phyloP scores from a whole-genome alignment of 2,797 vertebrate genomes.

The Lepidocolaptes lacrymiger region DNA sequence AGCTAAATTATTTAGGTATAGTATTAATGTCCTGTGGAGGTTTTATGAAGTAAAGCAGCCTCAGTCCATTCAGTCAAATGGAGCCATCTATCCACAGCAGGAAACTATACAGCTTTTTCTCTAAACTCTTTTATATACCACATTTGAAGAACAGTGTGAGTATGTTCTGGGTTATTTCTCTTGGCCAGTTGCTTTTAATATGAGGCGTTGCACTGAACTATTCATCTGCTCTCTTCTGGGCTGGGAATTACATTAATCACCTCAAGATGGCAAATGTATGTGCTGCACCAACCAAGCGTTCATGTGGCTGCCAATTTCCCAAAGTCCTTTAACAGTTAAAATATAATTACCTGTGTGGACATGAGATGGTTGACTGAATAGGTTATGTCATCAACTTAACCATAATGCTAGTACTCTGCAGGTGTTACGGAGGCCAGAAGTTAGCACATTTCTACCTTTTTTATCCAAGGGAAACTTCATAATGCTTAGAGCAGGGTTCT shows the following conservation, averaged over 20 bases:
- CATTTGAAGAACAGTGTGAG: background rate
- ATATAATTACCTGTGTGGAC: background rate
- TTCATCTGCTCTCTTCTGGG: background rate
- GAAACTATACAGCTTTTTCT: background rate
- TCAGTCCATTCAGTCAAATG: background rate
- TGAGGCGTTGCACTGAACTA: background rate
- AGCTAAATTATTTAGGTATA: background rate
- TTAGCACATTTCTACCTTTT: background rate
- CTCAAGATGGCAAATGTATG: background rate
- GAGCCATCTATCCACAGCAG: background rate
- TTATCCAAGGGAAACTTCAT: background rate
- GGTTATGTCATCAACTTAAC: background rate
- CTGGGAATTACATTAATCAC: background rate
- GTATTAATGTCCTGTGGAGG: background rate
- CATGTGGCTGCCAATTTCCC: background rate
- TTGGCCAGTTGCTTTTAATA: background rate
- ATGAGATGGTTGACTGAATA: background rate
- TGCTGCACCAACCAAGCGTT: background rate
- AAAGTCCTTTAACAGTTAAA: conserved; percentile 7
- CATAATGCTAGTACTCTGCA: background rate
- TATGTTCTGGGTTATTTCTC: background rate
- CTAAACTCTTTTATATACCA: background rate
- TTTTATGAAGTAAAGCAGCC: background rate
- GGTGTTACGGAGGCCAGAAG: background rate
- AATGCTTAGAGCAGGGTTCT: background rate